Base-by-base conservation (phyloP, 2,797 vertebrate genomes). In the Rhadinocentrus ornatus region DNA sequence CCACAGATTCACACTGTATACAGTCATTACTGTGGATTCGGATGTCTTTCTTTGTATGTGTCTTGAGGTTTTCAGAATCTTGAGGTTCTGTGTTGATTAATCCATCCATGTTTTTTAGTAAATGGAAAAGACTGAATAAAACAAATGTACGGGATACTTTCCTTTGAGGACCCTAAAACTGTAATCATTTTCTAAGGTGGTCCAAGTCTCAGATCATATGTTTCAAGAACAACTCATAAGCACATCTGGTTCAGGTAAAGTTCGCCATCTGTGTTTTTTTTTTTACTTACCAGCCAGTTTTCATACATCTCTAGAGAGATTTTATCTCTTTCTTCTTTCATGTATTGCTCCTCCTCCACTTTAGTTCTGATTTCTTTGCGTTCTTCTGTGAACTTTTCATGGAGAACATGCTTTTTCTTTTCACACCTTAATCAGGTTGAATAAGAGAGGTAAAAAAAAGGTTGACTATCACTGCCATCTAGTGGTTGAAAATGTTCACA, bases 241-340 rank as follows among this genome's bases (percentile, higher is more conserved):
- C 24, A 53, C 4, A 6, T 31, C 41, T 16, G 3, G 31, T 18
- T 39, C 1, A 5, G n/a, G 1, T 55, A 39, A 18, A 35, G 6
- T 27, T 2, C 26, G 7, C 0, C 39, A 31, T 15, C 4, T 26
- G 3, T 16, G 8, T 26, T 37, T 22, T 2, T 37, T 22, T 2
- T 34, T 73, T 12, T 32, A 93, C 94, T 85, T 93, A 98, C 98
- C 95, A 99, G 93, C 97, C 97, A 99, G 69, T 87, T 93, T 73
- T 96, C 96, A 83, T 97, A 99, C 78, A 92, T 92, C 68, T 96
- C 94, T 62, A 97, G 59, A 34, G 97, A 96, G 82, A 86, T 93
- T 88, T 94, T 94, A 34, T 96, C 95, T 84, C 92, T 94, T 80
- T 96, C 95, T 65, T 96, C 94, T 70, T 94, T 96, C 77, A 95